phyloP scores from a whole-genome alignment of 2,888 invertebrate genomes.

The Yponomeuta cagnagella region DNA sequence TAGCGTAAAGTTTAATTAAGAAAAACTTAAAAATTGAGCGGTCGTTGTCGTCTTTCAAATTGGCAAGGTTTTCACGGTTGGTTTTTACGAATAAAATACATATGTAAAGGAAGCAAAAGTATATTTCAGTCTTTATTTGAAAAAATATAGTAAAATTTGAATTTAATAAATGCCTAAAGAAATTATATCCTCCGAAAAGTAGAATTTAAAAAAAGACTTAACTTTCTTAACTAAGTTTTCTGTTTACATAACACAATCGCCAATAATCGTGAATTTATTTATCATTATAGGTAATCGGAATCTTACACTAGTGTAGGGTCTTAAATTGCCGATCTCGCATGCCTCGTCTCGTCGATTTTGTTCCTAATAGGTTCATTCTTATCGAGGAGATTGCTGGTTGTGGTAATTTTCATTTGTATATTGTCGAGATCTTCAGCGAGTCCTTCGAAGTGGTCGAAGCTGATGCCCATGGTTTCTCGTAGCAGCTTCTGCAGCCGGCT shows the following conservation, averaged over 20 bases:
- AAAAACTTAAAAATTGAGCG: too few species aligned
- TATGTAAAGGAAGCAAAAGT: not conserved
- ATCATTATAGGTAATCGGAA: not conserved
- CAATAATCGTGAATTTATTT: not conserved
- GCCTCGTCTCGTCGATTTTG: not conserved
- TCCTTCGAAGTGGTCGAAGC: not conserved
- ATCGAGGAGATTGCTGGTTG: not conserved
- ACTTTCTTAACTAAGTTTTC: too few species aligned
- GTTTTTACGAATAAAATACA: not conserved
- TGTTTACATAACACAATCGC: not conserved
- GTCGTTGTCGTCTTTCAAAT: too few species aligned
- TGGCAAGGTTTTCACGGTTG: not conserved
- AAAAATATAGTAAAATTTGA: not conserved
- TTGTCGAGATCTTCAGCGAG: not conserved
- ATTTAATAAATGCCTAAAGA: constrained; percentile 15
- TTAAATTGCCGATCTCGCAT: not conserved
- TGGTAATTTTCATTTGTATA: not conserved
- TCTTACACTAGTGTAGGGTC: not conserved
- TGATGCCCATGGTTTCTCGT: constrained; percentile 21
- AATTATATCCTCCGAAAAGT: constrained; percentile 14
- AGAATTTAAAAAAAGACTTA: too few species aligned
- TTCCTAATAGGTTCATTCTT: not conserved
- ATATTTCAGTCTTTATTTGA: constrained; percentile 19
- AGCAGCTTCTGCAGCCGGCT: constrained; percentile 42
- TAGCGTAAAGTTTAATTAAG: too few species aligned